These are phyloP conservation scores for Mya arenaria DNA, from an alignment of 1,140 invertebrate genomes.

Conservation along the genomic window DNA sequence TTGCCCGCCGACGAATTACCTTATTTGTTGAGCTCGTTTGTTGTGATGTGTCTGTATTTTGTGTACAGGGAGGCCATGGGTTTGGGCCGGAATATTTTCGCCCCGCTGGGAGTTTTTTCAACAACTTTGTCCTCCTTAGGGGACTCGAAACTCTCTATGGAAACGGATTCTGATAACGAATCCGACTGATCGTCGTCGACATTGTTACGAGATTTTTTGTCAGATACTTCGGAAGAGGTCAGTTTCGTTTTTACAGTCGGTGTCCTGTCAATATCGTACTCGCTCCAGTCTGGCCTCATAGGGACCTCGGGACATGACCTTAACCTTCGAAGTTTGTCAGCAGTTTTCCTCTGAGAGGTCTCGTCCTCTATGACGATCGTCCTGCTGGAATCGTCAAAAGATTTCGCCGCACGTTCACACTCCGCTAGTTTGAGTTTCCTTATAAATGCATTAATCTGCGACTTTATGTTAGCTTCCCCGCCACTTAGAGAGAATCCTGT, in stretches of 20 bases:
- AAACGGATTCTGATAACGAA: slow-evolving; percentile 13
- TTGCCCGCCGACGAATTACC: not conserved
- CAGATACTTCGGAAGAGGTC: no score
- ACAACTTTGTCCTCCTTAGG: slow-evolving; percentile 1
- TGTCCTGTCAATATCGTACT: slow-evolving; percentile 41
- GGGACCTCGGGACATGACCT: slow-evolving; percentile 4
- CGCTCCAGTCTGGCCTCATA: slow-evolving; percentile 10
- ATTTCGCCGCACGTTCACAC: not conserved
- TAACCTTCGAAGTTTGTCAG: slow-evolving; percentile 13
- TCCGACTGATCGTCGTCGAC: slow-evolving; percentile 10
- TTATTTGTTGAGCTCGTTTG: slow-evolving; percentile 32
- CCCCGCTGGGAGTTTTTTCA: slow-evolving; percentile 28
- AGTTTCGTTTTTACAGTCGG: no score
- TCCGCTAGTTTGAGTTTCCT: slow-evolving; percentile 30
- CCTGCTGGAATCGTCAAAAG: not conserved
- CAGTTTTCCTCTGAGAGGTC: slow-evolving; percentile 16
- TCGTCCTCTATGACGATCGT: not conserved
- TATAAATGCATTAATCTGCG: slow-evolving; percentile 44
- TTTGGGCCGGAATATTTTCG: slow-evolving; percentile 36
- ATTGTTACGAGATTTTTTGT: not conserved
- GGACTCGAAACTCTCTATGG: slow-evolving; percentile 38
- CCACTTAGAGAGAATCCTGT: not conserved
- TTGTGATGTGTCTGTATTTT: slow-evolving; percentile 51
- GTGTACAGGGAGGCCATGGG: slow-evolving; percentile 42
- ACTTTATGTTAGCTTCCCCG: slow-evolving; percentile 32